These are phyloP conservation scores for Origma solitaria DNA, from an alignment of 2,113 vertebrate genomes.

Conservation along the genomic window DNA sequence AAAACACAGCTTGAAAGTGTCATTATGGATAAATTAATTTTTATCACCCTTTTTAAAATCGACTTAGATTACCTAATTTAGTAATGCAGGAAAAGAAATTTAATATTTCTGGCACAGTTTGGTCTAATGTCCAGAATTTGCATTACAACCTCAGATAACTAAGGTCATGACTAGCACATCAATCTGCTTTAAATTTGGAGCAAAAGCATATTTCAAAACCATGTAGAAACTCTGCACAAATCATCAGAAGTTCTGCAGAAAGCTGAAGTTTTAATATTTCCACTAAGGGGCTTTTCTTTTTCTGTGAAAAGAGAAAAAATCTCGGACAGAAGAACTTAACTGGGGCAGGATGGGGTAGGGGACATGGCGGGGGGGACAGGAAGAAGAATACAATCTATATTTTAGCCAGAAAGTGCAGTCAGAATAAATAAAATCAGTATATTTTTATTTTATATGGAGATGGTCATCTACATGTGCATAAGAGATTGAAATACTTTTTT, in stretches of 20 bases:
- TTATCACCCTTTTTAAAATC: background rate
- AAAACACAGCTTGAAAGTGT: background rate
- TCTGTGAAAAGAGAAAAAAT: background rate
- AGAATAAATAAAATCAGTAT: background rate
- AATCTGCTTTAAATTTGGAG: background rate
- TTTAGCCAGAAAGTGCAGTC: background rate
- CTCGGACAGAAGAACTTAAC: background rate
- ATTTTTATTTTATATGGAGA: background rate
- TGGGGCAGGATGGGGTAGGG: too few relatives aligned
- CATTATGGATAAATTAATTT: background rate
- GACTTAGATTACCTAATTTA: background rate
- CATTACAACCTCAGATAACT: background rate
- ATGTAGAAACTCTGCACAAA: background rate
- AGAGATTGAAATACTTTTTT: background rate
- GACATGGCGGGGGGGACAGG: background rate
- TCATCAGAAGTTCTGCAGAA: background rate
- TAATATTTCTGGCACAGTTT: background rate
- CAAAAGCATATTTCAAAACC: background rate
- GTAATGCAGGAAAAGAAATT: background rate
- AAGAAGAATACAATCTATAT: background rate
- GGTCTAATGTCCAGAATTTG: background rate
- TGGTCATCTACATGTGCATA: background rate
- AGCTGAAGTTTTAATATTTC: background rate
- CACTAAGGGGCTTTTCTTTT: background rate
- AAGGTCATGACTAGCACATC: background rate